Conservation (phyloP, 1,140 invertebrate species). For the Drosophila fuyamai region DNA sequence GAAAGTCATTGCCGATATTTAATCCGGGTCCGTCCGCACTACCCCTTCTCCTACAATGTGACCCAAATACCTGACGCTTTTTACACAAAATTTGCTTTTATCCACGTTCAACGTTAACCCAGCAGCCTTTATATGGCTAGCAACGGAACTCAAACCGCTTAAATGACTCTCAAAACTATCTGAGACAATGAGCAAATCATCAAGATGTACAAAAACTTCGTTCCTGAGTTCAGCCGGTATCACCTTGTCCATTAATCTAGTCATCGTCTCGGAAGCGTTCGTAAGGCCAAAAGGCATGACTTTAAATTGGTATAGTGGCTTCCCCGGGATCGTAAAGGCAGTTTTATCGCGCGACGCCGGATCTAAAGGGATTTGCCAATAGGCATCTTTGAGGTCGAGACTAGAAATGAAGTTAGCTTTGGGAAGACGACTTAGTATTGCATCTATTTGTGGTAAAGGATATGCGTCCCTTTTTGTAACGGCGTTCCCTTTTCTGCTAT, state of each 20-base stretch:
- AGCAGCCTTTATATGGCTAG: background rate
- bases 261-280: slow-evolving; percentile 4
- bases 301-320: background rate
- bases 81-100: slow-evolving; percentile 15
- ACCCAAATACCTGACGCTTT: background rate
- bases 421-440: no score
- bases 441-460: no score
- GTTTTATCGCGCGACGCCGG: background rate
- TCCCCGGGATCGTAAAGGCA: background rate
- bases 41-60: slow-evolving; percentile 15
- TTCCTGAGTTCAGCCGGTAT: background rate
- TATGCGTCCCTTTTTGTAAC: no score
- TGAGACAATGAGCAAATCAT: slow-evolving; percentile 2
- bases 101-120: slow-evolving; percentile 8
- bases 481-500: background rate
- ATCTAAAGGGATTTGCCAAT: background rate
- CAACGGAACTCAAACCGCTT: slow-evolving; percentile 1
- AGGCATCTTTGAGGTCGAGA: no score
- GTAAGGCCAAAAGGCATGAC: slow-evolving; percentile 6
- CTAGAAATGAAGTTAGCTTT: no score
- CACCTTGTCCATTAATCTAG: slow-evolving; percentile 6
- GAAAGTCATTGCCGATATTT: slow-evolving; percentile 7
- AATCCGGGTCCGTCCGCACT: slow-evolving; percentile 6
- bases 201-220: slow-evolving; percentile 5
- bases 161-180: slow-evolving; percentile 3